Evolutionary conservation across 1,140 invertebrate species (phyloP), one percentile per base, ranked within the genome.

Genomic region (Leptestheria dahalacensis): DNA sequence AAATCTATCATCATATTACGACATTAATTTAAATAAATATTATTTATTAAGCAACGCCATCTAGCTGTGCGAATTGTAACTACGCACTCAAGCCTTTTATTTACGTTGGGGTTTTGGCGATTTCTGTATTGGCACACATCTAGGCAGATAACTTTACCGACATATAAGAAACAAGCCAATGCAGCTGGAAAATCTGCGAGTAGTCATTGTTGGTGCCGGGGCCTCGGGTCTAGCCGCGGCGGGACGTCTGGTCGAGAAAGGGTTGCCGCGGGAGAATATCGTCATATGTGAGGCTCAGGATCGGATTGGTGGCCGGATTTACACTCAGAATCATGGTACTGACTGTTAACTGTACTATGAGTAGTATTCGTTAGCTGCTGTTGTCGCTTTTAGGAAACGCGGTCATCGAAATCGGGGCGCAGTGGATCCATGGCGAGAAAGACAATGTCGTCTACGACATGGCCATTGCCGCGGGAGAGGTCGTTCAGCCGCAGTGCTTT

Each of bases 391-490:
- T n/a, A 41, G 33, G 15, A 41, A 41, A 41, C 33, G 33, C 6
- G 6, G 15, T 15, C 6, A 47, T 75, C 6, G 75, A 77, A 64
- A 33, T 76, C 2, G 75, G 75, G 33, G 75, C 74, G 9, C 73
- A 76, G 62, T 77, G 74, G 71, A 69, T 77, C 51, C 75, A 77
- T 64, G 75, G 75, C 15, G 65, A 69, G 59, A 51, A 67, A 48
- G 66, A 57, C 2, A 73, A 74, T 62, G 51, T 65, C 20, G 62
- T 70, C 6, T 68, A 64, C 47, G 46, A 68, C 51, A 63, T 70
- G 52, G 68, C 68, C 6, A 59, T 60, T 12, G 21, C 50, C 21
- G 56, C 59, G 23, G 60, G 58, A 15, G 48, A 59, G 6, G 21
- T 65, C 51, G 41, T 53, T 57, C 23, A 26, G 47, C 21, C 53